Percentiles rank a stretch among this genome's conserved stretches.
These are phyloP conservation scores for Lasiommata megera DNA, from an alignment of 2,888 invertebrate species.

Conservation along the genomic window DNA sequence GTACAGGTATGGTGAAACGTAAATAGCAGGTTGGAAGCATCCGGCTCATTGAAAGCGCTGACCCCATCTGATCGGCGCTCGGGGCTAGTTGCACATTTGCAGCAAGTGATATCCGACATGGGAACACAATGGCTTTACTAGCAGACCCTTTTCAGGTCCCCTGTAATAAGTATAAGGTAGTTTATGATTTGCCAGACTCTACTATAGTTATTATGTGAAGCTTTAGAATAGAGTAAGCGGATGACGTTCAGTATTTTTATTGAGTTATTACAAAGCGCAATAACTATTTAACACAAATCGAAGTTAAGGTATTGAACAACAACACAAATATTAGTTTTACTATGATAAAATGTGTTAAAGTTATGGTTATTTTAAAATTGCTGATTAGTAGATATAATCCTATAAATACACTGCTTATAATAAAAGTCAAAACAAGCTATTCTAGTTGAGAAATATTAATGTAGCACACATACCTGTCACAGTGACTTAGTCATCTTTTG, in stretches of 20 bases:
- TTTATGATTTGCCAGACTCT: conserved; percentile 10
- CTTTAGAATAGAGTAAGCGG: not conserved
- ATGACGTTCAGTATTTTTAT: too few relatives aligned
- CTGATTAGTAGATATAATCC: too few relatives aligned
- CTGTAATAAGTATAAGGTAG: conserved; percentile 35
- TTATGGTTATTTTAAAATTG: too few relatives aligned
- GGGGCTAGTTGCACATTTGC: conserved; percentile 59
- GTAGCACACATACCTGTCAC: not conserved
- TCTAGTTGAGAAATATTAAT: not conserved
- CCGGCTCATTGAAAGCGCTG: conserved; percentile 80
- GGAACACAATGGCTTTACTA: conserved; percentile 40
- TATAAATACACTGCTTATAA: too few relatives aligned
- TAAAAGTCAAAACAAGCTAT: not conserved
- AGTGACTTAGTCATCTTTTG: conserved; percentile 11
- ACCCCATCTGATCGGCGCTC: conserved; percentile 77
- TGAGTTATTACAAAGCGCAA: too few relatives aligned
- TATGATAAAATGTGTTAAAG: too few relatives aligned
- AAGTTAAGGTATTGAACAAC: too few relatives aligned
- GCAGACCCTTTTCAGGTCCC: conserved; percentile 36
- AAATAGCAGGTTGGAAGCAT: conserved; percentile 77
- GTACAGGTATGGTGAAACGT: conserved; percentile 75
- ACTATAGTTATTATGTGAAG: not conserved
- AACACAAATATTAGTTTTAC: too few relatives aligned
- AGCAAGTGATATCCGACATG: conserved; percentile 45
- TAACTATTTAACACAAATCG: too few relatives aligned